These are phyloP conservation scores for Trochalopteron elliotii DNA, from an alignment of 2,113 vertebrate species.

Conservation along the genomic window DNA sequence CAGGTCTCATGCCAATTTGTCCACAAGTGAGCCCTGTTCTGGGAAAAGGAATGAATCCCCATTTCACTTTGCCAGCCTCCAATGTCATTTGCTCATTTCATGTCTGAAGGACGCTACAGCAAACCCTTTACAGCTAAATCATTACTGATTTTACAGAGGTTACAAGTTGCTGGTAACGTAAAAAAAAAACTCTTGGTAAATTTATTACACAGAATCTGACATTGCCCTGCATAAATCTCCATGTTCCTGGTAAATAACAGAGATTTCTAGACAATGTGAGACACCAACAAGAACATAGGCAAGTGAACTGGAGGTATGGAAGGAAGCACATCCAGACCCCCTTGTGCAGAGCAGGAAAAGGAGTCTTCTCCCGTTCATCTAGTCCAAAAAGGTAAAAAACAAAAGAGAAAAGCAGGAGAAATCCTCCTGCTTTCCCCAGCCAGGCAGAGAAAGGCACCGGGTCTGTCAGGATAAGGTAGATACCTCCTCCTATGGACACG, in stretches of 20 bases:
- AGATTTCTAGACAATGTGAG: background rate
- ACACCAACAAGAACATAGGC: background rate
- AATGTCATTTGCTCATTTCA: background rate
- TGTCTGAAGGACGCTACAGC: background rate
- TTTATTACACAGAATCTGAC: slow-evolving; percentile 9
- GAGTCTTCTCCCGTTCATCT: background rate
- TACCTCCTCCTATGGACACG: background rate
- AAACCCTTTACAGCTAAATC: slow-evolving; percentile 35
- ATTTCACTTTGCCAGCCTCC: background rate
- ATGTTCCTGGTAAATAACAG: background rate
- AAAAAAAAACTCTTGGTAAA: background rate
- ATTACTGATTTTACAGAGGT: background rate
- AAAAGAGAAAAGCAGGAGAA: background rate
- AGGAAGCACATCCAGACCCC: background rate
- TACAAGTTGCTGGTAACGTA: background rate
- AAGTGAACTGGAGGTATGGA: background rate
- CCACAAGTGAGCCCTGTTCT: background rate
- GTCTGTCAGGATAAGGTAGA: background rate
- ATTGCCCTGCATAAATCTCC: background rate
- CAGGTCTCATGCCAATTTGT: rapidly evolving
- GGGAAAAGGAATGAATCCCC: background rate
- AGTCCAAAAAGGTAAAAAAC: background rate
- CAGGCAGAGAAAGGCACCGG: background rate
- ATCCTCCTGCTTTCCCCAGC: background rate
- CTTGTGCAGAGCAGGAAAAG: background rate